phyloP scores from a whole-genome alignment of 2,797 vertebrate genomes.

The Kryptopterus vitreolus region DNA sequence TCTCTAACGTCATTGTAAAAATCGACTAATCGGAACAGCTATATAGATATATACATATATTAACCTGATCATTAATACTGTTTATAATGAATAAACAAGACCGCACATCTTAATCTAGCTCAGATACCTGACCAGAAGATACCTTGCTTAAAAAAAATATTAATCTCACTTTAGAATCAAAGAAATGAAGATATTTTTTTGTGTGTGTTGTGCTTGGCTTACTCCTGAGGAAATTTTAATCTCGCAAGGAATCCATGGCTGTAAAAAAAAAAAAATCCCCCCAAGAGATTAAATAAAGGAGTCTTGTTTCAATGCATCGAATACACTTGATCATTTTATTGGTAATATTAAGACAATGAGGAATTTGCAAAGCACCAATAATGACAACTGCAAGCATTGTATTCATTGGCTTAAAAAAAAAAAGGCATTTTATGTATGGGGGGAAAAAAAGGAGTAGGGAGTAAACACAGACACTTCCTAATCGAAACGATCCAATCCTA shows the following conservation, averaged over 20 bases:
- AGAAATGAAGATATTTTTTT: not conserved
- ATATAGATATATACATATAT: too few relatives aligned
- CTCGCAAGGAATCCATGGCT: not conserved
- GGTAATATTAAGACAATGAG: conserved; percentile 87
- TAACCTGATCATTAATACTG: conserved; percentile 56
- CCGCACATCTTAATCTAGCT: conserved; percentile 35
- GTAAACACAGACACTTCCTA: conserved; percentile 69
- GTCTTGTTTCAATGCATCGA: conserved; percentile 62
- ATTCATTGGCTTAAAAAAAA: conserved; percentile 76
- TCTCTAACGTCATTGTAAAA: too few relatives aligned
- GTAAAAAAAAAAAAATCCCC: not conserved
- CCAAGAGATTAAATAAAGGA: conserved; percentile 47
- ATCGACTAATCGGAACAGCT: too few relatives aligned
- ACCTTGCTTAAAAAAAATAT: not conserved
- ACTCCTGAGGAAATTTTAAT: not conserved
- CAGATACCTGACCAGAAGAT: not conserved
- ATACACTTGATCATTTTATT: conserved; percentile 82
- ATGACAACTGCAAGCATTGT: conserved; percentile 80
- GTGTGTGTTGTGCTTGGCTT: not conserved
- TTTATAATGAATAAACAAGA: conserved; percentile 59
- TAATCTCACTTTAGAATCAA: conserved; percentile 9
- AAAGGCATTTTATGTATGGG: not conserved
- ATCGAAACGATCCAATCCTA: conserved; percentile 60
- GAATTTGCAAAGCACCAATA: conserved; percentile 82
- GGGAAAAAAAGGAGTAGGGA: conserved; percentile 60